Evolutionary conservation across 2,113 vertebrate genomes (phyloP).

Genomic region (Tylochromis polylepis): DNA sequence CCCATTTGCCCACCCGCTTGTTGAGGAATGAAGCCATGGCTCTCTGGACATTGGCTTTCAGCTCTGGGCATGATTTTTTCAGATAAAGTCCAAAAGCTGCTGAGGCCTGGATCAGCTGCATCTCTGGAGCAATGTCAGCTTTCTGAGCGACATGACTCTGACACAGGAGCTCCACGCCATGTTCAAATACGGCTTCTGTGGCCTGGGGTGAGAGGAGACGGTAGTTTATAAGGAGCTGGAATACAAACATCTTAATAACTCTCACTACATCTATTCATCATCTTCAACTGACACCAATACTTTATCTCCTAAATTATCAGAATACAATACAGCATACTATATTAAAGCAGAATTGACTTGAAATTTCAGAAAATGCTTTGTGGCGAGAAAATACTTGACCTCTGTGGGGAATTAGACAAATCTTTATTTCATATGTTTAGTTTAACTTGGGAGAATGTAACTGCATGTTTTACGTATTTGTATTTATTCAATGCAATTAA

Average conservation of each 20-base stretch:
- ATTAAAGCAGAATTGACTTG: not conserved
- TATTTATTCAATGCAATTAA: no score
- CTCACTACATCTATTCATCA: not conserved
- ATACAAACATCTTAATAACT: not conserved
- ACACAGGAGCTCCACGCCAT: slow-evolving; percentile 37
- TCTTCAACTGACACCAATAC: not conserved
- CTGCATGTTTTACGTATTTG: no score
- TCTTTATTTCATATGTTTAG: no score
- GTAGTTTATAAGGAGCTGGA: not conserved
- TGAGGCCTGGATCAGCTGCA: slow-evolving; percentile 56
- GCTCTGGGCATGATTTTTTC: slow-evolving; percentile 46
- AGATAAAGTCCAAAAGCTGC: slow-evolving; percentile 45
- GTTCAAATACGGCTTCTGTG: not conserved
- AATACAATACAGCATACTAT: not conserved
- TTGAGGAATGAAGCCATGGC: slow-evolving; percentile 46
- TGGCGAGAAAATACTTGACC: no score
- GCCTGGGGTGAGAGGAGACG: slow-evolving; percentile 21
- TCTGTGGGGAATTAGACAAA: no score
- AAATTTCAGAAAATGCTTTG: not conserved
- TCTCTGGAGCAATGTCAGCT: slow-evolving; percentile 52
- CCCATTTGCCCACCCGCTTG: slow-evolving; percentile 41
- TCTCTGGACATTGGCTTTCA: not conserved
- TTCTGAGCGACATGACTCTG: not conserved
- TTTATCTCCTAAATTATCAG: not conserved
- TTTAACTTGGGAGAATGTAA: no score